A percentile compares a stretch with the other conserved stretches of the same genome.
Conservation (phyloP, 2,113 vertebrate genomes). For the Ovis canadensis region DNA sequence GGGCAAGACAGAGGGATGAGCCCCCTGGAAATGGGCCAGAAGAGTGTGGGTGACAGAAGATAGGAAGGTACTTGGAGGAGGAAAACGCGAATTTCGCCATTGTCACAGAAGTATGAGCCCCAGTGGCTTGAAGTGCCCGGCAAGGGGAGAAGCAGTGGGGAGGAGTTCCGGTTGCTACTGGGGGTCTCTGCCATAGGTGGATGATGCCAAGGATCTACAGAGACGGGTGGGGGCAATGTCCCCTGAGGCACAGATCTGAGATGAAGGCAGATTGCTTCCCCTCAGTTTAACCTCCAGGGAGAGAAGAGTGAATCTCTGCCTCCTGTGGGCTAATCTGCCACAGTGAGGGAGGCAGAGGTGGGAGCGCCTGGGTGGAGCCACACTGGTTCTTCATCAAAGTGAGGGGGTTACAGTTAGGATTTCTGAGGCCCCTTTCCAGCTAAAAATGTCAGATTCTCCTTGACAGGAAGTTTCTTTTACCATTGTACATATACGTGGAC, state of each 20-base stretch:
- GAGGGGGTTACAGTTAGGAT: background rate
- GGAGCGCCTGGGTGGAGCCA: background rate
- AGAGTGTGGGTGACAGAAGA: background rate
- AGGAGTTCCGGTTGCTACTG: background rate
- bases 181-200: background rate
- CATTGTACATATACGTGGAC: accelerated
- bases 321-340: background rate
- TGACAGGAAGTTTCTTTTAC: background rate
- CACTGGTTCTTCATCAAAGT: background rate
- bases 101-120: background rate
- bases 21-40: background rate
- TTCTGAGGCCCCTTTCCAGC: background rate
- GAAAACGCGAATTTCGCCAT: background rate
- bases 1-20: background rate
- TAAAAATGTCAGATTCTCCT: background rate
- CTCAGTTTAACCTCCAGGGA: background rate
- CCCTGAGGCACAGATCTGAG: conserved; percentile 1
- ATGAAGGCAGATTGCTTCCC: background rate
- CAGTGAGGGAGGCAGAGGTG: background rate
- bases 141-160: background rate
- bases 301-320: background rate
- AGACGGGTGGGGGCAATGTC: background rate
- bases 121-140: background rate
- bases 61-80: background rate
- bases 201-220: background rate